These are phyloP conservation scores for Hydraecia micacea DNA, from an alignment of 2,888 invertebrate species.

Conservation along the genomic window DNA sequence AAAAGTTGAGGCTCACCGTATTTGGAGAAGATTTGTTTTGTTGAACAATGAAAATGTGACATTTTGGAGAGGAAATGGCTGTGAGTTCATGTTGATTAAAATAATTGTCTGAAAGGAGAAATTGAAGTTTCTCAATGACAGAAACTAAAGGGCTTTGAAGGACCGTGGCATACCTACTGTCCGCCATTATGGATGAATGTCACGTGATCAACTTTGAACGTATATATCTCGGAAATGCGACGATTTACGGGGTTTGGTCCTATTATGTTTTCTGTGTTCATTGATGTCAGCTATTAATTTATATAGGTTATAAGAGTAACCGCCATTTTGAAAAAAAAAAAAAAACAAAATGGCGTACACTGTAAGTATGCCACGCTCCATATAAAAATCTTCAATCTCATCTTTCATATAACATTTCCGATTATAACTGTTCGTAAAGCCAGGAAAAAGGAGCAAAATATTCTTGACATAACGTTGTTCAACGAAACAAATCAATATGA, in stretches of 20 bases:
- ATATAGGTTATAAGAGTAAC: background rate
- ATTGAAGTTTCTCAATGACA: background rate
- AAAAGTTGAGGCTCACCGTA: slow-evolving; percentile 75
- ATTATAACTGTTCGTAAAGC: background rate
- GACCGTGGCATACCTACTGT: background rate
- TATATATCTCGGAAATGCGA: too few relatives aligned
- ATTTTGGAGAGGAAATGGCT: background rate
- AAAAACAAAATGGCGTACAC: background rate
- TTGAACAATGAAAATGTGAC: slow-evolving; percentile 16
- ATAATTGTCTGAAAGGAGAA: background rate
- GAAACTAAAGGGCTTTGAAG: background rate
- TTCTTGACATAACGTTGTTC: slow-evolving; percentile 26
- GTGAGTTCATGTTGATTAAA: background rate
- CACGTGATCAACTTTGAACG: background rate
- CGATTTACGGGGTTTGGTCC: background rate
- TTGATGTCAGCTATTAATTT: background rate
- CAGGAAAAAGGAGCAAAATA: slow-evolving; percentile 1
- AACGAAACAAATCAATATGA: slow-evolving; percentile 50
- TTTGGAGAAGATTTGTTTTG: slow-evolving; percentile 39
- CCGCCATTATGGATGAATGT: background rate
- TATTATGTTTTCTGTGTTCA: background rate
- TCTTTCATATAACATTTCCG: background rate
- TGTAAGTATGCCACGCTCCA: background rate
- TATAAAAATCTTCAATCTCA: background rate
- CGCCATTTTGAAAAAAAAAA: background rate